These are phyloP conservation scores for Gorsachius goisagi DNA, from an alignment of 2,113 vertebrate genomes.

Conservation along the genomic window DNA sequence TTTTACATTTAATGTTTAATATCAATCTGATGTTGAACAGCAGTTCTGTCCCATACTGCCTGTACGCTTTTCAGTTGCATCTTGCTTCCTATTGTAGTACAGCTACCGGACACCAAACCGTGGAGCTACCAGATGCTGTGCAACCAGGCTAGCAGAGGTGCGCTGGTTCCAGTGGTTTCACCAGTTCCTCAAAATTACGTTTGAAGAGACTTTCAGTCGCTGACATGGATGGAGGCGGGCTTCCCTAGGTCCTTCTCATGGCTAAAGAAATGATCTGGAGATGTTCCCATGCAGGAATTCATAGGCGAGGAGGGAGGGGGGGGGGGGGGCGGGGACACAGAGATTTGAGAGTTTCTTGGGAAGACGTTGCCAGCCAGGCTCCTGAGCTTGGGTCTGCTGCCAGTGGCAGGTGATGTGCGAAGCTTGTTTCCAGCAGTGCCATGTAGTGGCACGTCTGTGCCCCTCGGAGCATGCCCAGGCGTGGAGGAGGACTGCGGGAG, in stretches of 20 bases:
- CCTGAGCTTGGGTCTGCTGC: neutral
- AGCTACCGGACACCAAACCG: neutral
- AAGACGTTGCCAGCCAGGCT: neutral
- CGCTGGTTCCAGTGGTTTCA: fast-evolving
- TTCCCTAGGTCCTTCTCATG: neutral
- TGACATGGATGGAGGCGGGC: neutral
- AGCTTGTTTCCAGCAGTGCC: fast-evolving
- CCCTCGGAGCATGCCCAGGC: neutral
- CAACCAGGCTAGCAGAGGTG: neutral
- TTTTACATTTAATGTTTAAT: neutral
- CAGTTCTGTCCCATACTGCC: neutral
- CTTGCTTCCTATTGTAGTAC: neutral
- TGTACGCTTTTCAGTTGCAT: neutral
- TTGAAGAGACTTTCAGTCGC: neutral
- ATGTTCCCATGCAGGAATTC: neutral
- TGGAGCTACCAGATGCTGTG: neutral
- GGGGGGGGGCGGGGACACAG: too few relatives aligned
- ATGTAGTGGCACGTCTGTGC: fast-evolving
- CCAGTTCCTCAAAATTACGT: neutral
- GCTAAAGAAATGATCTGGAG: neutral
- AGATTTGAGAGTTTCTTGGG: neutral
- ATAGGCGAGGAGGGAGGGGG: fast-evolving
- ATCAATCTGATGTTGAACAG: neutral
- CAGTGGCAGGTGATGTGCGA: fast-evolving
- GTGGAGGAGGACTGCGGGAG: fast-evolving